Conservation (phyloP, 2,797 vertebrate genomes). For the Phoxinus dragarum region DNA sequence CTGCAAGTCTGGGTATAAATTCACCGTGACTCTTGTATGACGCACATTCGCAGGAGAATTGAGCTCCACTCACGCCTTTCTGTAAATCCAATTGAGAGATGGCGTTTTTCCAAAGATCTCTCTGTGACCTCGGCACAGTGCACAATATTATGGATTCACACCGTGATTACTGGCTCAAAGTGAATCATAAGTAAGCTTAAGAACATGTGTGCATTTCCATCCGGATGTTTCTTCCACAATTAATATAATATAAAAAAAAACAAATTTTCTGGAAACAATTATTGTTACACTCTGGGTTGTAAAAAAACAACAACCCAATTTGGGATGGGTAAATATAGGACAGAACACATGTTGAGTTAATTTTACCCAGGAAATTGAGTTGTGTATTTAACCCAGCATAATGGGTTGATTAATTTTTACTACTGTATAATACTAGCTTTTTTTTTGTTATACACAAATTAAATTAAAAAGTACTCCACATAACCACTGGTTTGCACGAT, state of each 20-base stretch:
- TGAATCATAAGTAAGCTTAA: not conserved
- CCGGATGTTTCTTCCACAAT: not conserved
- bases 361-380: no score
- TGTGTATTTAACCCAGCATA: no score
- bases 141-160: not conserved
- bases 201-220: not conserved
- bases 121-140: not conserved
- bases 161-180: not conserved
- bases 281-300: no score
- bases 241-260: not conserved
- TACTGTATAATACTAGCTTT: no score
- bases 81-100: conserved; percentile 43
- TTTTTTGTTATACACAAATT: no score
- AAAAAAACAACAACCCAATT: no score
- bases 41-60: conserved; percentile 28
- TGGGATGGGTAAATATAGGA: no score
- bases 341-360: no score
- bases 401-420: no score
- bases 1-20: conserved; percentile 15
- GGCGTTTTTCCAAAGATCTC: conserved; percentile 8
- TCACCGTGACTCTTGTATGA: conserved; percentile 23
- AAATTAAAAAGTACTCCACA: no score
- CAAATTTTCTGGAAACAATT: no score
- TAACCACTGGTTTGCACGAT: no score
- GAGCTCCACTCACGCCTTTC: conserved; percentile 17